phyloP scores from a whole-genome alignment of 2,797 vertebrate species.

The Apogon talboti region DNA sequence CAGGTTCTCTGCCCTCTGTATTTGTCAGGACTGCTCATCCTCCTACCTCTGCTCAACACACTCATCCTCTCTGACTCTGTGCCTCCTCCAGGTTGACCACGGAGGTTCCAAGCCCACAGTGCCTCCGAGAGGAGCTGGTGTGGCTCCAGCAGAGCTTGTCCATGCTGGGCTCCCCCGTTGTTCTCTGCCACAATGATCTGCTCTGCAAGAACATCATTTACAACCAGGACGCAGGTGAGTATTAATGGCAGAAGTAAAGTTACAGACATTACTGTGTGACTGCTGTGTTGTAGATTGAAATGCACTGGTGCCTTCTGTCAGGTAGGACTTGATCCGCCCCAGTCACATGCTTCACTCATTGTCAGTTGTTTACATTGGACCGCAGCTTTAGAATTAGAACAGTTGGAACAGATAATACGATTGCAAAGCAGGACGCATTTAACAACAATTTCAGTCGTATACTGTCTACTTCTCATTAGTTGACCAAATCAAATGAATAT shows the following conservation, averaged over 20 bases:
- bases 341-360: conserved; percentile 57
- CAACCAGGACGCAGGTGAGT: conserved; percentile 93
- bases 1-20: conserved; percentile 3
- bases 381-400: conserved; percentile 54
- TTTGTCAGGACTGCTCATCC: not conserved
- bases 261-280: conserved; percentile 55
- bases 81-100: conserved; percentile 84
- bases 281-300: conserved; percentile 62
- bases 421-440: not conserved
- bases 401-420: conserved; percentile 33
- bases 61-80: not conserved
- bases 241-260: conserved; percentile 33
- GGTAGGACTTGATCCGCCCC: conserved; percentile 55
- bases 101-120: conserved; percentile 88
- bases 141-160: conserved; percentile 95
- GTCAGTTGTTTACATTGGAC: conserved; percentile 45
- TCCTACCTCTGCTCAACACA: not conserved
- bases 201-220: conserved; percentile 99
- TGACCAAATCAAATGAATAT: no score
- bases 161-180: conserved; percentile 93
- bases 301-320: conserved; percentile 40
- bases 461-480: no score
- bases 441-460: no score
- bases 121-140: conserved; percentile 92
- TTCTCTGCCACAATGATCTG: conserved; percentile 99